phyloP scores from a whole-genome alignment of 2,113 vertebrate species.

The Cochlearius cochlearius region DNA sequence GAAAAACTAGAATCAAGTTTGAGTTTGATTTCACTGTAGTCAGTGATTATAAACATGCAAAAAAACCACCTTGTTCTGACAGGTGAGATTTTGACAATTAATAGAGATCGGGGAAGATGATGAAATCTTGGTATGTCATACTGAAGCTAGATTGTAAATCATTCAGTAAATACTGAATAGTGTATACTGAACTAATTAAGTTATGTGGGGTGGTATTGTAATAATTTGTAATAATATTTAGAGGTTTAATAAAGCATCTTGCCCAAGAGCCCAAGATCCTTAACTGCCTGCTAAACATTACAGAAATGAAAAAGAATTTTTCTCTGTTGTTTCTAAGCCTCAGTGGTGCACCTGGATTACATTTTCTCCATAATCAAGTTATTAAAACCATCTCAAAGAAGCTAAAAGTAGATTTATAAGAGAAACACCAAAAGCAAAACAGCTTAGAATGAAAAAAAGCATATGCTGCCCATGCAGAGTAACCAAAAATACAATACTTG shows the following conservation, averaged over 20 bases:
- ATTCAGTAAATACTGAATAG: not conserved
- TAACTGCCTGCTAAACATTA: not conserved
- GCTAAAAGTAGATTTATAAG: not conserved
- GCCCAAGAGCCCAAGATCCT: not conserved
- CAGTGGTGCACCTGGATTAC: not conserved
- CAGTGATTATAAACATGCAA: not conserved
- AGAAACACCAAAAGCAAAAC: not conserved
- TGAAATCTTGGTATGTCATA: not conserved
- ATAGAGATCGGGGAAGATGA: not conserved
- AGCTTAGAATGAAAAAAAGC: not conserved
- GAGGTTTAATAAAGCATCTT: not conserved
- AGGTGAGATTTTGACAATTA: not conserved
- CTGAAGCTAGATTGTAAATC: not conserved
- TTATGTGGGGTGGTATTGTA: not conserved
- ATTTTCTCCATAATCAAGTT: not conserved
- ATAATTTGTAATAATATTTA: not conserved
- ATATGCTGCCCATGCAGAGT: not conserved
- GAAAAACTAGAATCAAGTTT: not conserved
- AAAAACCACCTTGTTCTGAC: not conserved
- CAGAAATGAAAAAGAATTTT: not conserved
- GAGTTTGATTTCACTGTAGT: not conserved
- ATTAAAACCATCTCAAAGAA: not conserved
- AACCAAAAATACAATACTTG: not conserved
- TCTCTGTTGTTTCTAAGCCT: not conserved
- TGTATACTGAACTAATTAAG: not conserved